Evolutionary conservation across 2,888 invertebrate genomes (phyloP).

Genomic region (Latheticus oryzae): DNA sequence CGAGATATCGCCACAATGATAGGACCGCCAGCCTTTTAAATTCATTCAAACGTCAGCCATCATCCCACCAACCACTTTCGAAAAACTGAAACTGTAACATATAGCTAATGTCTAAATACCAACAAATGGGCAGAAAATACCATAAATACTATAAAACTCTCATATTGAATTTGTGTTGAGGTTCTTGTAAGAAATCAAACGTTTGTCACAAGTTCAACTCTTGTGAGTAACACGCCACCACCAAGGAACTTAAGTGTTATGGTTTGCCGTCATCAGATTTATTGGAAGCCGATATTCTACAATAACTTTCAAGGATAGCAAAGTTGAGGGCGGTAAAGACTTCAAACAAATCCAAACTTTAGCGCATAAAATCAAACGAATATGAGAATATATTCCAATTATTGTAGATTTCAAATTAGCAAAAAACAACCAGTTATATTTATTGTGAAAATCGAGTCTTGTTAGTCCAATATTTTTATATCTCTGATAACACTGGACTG

Average conservation of each 20-base stretch:
- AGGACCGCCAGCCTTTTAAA: slow-evolving; percentile 42
- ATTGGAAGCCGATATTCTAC: slow-evolving; percentile 38
- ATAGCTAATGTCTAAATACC: slow-evolving; percentile 46
- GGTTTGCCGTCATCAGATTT: slow-evolving; percentile 30
- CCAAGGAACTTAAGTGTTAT: slow-evolving; percentile 40
- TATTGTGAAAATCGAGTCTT: too few relatives aligned
- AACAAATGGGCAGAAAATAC: slow-evolving; percentile 54
- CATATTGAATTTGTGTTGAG: slow-evolving; percentile 44
- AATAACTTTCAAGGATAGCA: too few relatives aligned
- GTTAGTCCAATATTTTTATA: too few relatives aligned
- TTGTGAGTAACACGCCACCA: slow-evolving; percentile 46
- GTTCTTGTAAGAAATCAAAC: slow-evolving; percentile 58
- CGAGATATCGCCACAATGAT: slow-evolving; percentile 59
- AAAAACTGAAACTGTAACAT: slow-evolving; percentile 44
- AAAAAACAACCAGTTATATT: too few relatives aligned
- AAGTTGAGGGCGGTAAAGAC: too few relatives aligned
- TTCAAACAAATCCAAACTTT: too few relatives aligned
- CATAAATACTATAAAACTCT: slow-evolving; percentile 54
- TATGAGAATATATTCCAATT: too few relatives aligned
- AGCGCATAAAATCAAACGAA: too few relatives aligned
- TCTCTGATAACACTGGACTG: slow-evolving; percentile 19
- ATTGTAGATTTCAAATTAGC: too few relatives aligned
- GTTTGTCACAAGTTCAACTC: slow-evolving; percentile 52
- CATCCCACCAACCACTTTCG: slow-evolving; percentile 12
- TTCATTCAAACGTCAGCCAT: slow-evolving; percentile 32